phyloP scores from a whole-genome alignment of 1,140 invertebrate genomes.

The Nomia melanderi region DNA sequence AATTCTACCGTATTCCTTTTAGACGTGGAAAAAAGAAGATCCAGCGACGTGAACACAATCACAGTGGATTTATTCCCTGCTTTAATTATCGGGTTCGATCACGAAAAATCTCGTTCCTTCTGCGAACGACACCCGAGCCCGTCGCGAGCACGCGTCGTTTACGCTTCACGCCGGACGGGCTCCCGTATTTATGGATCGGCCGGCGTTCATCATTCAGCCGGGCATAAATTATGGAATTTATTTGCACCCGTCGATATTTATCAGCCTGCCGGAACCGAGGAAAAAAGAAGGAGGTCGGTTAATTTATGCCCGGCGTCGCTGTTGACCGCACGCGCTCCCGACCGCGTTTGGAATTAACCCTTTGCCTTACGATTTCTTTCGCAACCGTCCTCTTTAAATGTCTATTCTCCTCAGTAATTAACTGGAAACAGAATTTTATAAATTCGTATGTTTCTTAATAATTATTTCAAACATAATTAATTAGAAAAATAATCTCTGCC shows the following conservation, averaged over 20 bases:
- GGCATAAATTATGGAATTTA: conserved; percentile 52
- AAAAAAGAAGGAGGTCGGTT: conserved; percentile 19
- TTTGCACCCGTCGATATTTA: conserved; percentile 45
- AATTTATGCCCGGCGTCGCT: conserved; percentile 32
- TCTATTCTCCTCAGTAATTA: too few relatives aligned
- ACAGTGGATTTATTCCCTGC: neutral
- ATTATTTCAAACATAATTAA: too few relatives aligned
- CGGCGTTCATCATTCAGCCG: conserved; percentile 16
- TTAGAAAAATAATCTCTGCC: too few relatives aligned
- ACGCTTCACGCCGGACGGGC: neutral
- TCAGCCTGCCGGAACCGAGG: neutral
- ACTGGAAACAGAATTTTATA: too few relatives aligned
- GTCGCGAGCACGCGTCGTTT: neutral
- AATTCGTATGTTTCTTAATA: too few relatives aligned
- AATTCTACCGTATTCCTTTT: too few relatives aligned
- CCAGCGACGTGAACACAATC: neutral
- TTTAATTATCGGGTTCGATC: neutral
- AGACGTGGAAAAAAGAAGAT: too few relatives aligned
- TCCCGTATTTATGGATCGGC: conserved; percentile 26
- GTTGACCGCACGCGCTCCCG: conserved; percentile 1
- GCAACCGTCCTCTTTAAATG: too few relatives aligned
- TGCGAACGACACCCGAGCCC: neutral
- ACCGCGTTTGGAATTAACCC: conserved; percentile 28
- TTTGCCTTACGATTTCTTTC: too few relatives aligned
- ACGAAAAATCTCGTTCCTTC: neutral